A percentile compares a stretch with the other conserved stretches of the same genome.
phyloP scores from a whole-genome alignment of 37 sponge, comb jelly and placozoan genomes.

The Halichondria panicea region DNA sequence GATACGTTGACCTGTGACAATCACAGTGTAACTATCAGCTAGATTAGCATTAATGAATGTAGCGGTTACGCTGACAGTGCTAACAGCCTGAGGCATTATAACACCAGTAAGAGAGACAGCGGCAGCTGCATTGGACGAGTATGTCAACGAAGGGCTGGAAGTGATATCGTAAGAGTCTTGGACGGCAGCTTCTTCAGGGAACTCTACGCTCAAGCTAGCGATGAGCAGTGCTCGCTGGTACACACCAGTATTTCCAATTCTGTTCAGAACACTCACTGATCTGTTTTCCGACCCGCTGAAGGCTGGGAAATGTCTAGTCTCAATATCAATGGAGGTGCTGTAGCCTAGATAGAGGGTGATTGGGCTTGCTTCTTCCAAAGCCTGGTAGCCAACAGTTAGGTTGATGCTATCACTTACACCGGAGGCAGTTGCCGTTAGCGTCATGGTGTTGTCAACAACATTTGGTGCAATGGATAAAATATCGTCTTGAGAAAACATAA shows the following conservation, averaged over 20 bases:
- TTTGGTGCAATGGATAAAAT: slow-evolving; percentile 2
- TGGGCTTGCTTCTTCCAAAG: not conserved
- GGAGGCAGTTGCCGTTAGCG: not conserved
- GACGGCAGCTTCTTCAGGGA: not conserved
- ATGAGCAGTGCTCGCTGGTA: slow-evolving; percentile 39
- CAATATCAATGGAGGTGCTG: slow-evolving; percentile 8
- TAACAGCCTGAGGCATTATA: not conserved
- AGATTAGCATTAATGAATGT: too few species aligned
- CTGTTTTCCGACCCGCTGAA: slow-evolving; percentile 38
- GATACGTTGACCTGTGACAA: too few species aligned
- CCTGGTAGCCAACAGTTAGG: not conserved
- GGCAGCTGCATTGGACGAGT: not conserved
- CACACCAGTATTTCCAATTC: slow-evolving; percentile 19
- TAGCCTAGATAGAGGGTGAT: slow-evolving; percentile 15
- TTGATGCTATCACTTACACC: not conserved
- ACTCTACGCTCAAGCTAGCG: slow-evolving; percentile 1
- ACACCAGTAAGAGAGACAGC: slow-evolving; percentile 2
- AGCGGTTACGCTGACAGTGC: slow-evolving; percentile 11
- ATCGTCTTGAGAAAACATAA: slow-evolving; percentile 1
- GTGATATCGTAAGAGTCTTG: not conserved
- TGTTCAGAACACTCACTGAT: slow-evolving; percentile 15
- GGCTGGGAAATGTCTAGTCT: slow-evolving; percentile 45
- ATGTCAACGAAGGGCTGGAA: not conserved
- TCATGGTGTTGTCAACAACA: not conserved
- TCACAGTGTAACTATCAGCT: not conserved